A percentile compares a stretch with the other conserved stretches of the same genome.
Evolutionary conservation across 2,888 invertebrate species (phyloP).

Genomic region (Leucozona laternaria): DNA sequence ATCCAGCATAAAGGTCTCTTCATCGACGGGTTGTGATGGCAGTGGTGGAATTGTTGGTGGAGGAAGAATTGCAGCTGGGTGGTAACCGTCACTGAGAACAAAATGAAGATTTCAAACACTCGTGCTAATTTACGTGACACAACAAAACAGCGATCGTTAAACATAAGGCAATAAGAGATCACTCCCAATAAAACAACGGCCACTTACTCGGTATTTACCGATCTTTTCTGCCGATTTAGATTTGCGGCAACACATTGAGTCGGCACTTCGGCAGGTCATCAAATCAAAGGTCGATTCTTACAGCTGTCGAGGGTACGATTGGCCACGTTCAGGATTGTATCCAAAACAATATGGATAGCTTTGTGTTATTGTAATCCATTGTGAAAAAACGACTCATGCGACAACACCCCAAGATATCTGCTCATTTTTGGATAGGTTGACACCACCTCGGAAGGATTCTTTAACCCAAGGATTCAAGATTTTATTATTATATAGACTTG

Average conservation of each 20-base stretch:
- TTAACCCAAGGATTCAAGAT: no score
- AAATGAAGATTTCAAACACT: conserved; percentile 77
- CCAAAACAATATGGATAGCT: no score
- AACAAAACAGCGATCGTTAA: conserved; percentile 79
- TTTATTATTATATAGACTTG: conserved; percentile 25
- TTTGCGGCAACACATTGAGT: conserved; percentile 94
- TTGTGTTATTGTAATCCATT: no score
- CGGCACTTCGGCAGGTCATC: conserved; percentile 98
- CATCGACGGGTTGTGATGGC: conserved; percentile 71
- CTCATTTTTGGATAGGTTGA: no score
- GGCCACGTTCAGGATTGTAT: no score
- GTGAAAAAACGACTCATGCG: no score
- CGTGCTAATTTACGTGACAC: conserved; percentile 82
- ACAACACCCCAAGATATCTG: no score
- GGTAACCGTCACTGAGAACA: conserved; percentile 74
- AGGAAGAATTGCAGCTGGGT: conserved; percentile 58
- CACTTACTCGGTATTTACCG: conserved; percentile 96
- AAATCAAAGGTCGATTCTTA: conserved; percentile 92
- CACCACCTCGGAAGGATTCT: no score
- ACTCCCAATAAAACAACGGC: conserved; percentile 88
- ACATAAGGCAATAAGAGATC: conserved; percentile 78
- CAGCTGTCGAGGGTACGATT: conserved; percentile 90
- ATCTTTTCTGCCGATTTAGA: conserved; percentile 95
- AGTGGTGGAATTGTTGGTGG: no score
- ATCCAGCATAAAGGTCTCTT: conserved; percentile 78